Evolutionary conservation across 1,140 invertebrate genomes (phyloP).

Genomic region (Drosophila melanica): DNA sequence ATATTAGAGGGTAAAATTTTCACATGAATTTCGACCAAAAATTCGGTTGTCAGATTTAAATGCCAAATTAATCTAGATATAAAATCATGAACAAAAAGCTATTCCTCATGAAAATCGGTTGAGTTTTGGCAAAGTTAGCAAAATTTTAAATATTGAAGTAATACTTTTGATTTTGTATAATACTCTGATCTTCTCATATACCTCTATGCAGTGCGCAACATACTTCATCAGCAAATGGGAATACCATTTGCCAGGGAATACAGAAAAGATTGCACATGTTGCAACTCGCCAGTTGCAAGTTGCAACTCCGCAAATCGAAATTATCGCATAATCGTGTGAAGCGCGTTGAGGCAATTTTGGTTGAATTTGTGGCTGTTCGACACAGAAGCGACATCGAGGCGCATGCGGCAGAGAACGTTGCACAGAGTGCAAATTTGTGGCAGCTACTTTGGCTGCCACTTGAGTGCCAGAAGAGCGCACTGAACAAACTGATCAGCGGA

Average conservation of each 20-base stretch:
- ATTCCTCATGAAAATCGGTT: too few relatives aligned
- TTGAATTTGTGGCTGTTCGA: conserved; percentile 16
- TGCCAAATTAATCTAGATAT: too few relatives aligned
- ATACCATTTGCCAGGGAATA: conserved; percentile 5
- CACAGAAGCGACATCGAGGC: conserved; percentile 56
- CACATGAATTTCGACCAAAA: too few relatives aligned
- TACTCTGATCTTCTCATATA: too few relatives aligned
- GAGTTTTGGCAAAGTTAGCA: too few relatives aligned
- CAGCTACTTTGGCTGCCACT: conserved; percentile 47
- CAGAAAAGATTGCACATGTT: conserved; percentile 58
- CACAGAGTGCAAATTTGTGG: conserved; percentile 72
- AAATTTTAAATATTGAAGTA: too few relatives aligned
- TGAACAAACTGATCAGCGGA: conserved; percentile 16
- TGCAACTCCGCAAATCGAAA: conserved; percentile 36
- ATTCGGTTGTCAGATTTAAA: too few relatives aligned
- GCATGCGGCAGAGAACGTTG: conserved; percentile 43
- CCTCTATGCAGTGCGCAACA: neutral
- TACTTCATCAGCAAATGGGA: neutral
- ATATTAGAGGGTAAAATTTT: too few relatives aligned
- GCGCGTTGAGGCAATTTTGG: conserved; percentile 20
- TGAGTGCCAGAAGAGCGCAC: conserved; percentile 1
- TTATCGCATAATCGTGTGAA: conserved; percentile 49
- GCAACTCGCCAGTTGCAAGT: conserved; percentile 33
- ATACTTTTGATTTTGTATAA: too few relatives aligned
- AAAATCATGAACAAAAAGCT: too few relatives aligned